Evolutionary conservation across 92 coral and sea anemone genomes (phyloP), one percentile per base, ranked within the genome.

Genomic region (Pocillopora meandrina): DNA sequence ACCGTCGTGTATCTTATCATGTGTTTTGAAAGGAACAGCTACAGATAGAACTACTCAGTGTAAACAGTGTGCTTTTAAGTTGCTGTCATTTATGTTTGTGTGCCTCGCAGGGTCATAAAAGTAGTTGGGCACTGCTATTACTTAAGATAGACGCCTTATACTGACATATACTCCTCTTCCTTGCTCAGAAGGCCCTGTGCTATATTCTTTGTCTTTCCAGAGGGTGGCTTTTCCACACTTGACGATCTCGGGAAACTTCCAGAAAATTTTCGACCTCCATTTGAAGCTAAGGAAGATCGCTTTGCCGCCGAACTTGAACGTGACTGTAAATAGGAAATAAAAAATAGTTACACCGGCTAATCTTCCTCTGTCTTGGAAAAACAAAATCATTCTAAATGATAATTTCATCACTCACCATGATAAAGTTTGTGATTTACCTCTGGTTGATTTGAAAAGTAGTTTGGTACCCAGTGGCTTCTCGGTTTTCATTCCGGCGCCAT

Each of bases 151-250:
- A 42, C 49, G 7, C 3, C 8, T 42, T 42, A 42, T 7, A 82
- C 99, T 84, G 67, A 97, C 99, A 92, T 91, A 73, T 97, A 97
- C 83, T 97, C 99, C 31, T 97, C 97, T 76, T 97, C 99, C 88
- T 97, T 97, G 77, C 87, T 92, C 71, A 92, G 85, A 65, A 97
- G 90, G 33, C 89, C 96, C 80, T 92, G 95, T 1, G 98, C 85
- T 20, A 94, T 92, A 86, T 89, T 94, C 89, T 87, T 92, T 56
- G 88, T 85, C 65, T 90, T 94, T 60, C 98, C 98, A 3, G 98
- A 87, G 1, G 95, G 91, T 65, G 95, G 98, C 35, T 93, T 85
- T 55, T 80, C 89, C 76, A 79, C 69, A 17, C 86, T 75, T 16
- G 85, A 87, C 18, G 89, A 78, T 71, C 66, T 85, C 10, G 88